Conservation (phyloP, 1,140 invertebrate genomes). For the Medauroidea extradentata region DNA sequence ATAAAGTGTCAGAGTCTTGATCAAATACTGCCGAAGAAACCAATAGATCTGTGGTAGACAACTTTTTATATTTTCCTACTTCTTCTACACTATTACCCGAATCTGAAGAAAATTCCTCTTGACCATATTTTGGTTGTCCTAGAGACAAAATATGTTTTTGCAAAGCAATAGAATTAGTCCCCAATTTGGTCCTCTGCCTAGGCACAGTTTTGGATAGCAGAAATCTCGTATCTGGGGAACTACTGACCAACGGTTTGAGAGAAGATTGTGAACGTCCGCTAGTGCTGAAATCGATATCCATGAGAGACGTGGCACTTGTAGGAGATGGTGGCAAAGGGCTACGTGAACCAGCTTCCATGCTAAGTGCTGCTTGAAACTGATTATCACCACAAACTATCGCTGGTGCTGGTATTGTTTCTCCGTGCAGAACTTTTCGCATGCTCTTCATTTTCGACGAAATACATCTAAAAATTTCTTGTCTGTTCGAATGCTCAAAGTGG, state of each 20-base stretch:
- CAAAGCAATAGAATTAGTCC: slow-evolving; percentile 12
- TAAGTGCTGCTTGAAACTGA: slow-evolving; percentile 65
- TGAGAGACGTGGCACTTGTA: slow-evolving; percentile 46
- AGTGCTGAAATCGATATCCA: slow-evolving; percentile 40
- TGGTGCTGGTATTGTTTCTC: slow-evolving; percentile 47
- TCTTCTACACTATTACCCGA: neutral
- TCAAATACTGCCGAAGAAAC: neutral
- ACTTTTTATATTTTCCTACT: neutral
- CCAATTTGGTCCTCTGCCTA: neutral
- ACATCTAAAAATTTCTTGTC: slow-evolving; percentile 71
- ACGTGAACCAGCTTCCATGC: slow-evolving; percentile 69
- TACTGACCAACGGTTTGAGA: neutral
- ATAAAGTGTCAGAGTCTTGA: neutral
- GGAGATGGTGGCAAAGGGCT: slow-evolving; percentile 68
- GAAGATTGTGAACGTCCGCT: neutral
- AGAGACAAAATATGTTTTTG: slow-evolving; percentile 6
- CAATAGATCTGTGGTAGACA: neutral
- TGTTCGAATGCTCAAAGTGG: slow-evolving; percentile 69
- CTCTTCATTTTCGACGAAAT: slow-evolving; percentile 75
- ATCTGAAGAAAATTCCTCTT: neutral
- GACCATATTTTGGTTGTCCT: neutral
- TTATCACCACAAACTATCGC: slow-evolving; percentile 54
- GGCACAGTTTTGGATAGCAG: slow-evolving; percentile 2
- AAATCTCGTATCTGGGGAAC: neutral
- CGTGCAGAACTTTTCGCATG: slow-evolving; percentile 73